phyloP scores from a whole-genome alignment of 2,113 vertebrate species.

The Muscicapa adusta region DNA sequence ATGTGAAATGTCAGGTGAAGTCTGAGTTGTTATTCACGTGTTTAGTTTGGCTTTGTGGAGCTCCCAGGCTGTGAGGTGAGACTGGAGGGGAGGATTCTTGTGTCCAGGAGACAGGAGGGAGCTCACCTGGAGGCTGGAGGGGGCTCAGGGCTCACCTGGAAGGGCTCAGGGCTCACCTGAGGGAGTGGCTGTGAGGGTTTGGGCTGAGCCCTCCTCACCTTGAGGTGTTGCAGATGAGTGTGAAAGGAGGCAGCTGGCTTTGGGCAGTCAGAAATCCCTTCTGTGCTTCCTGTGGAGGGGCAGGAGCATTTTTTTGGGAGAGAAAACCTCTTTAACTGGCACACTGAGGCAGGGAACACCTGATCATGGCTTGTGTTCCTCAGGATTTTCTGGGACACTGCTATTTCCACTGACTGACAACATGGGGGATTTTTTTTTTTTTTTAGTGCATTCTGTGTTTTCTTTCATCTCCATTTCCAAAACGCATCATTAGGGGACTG shows the following conservation, averaged over 20 bases:
- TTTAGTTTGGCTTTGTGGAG: not conserved
- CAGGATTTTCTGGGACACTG: slow-evolving; percentile 26
- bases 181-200: not conserved
- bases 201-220: not conserved
- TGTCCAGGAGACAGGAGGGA: not conserved
- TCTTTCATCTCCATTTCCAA: not conserved
- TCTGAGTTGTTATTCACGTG: accelerated
- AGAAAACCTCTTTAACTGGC: not conserved
- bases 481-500: not conserved
- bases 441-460: not conserved
- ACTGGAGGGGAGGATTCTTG: accelerated
- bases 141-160: not conserved
- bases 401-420: not conserved
- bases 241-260: not conserved
- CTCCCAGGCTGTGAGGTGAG: not conserved
- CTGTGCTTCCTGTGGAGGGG: not conserved
- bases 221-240: not conserved
- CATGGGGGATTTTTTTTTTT: not conserved
- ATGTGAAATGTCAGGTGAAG: accelerated
- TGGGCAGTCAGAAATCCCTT: not conserved
- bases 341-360: not conserved
- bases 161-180: not conserved
- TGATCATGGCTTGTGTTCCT: not conserved
- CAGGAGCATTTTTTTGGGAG: not conserved
- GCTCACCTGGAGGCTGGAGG: too few species aligned